Evolutionary conservation across 2,113 vertebrate species (phyloP).

Genomic region (Corythaixoides concolor): DNA sequence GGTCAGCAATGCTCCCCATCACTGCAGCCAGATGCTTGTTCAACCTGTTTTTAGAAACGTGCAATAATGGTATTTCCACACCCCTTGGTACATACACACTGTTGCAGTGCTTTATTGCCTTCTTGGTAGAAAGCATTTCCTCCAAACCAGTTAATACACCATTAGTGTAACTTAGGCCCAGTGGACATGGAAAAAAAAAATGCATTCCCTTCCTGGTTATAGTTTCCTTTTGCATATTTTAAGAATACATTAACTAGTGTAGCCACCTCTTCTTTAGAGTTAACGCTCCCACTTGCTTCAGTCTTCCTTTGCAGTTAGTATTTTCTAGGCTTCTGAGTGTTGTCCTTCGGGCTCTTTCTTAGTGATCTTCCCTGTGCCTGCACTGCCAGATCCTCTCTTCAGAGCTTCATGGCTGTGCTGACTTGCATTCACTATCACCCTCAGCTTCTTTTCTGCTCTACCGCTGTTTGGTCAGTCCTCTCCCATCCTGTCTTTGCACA

Average conservation of each 20-base stretch:
- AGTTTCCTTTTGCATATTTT: background rate
- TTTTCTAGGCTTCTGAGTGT: background rate
- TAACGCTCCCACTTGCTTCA: background rate
- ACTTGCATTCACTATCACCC: accelerated
- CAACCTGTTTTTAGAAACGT: background rate
- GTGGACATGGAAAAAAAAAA: background rate
- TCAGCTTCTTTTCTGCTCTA: background rate
- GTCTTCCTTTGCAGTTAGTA: background rate
- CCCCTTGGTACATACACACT: background rate
- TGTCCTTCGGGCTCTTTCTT: background rate
- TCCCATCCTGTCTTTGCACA: background rate
- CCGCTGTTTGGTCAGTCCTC: background rate
- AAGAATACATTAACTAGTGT: background rate
- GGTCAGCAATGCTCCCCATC: background rate
- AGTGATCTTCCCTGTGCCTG: background rate
- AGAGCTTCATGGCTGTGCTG: background rate
- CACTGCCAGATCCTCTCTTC: background rate
- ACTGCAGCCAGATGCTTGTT: background rate
- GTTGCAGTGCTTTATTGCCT: background rate
- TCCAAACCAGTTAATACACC: background rate
- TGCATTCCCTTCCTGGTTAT: background rate
- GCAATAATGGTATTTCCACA: background rate
- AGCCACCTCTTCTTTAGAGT: background rate
- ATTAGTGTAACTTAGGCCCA: background rate
- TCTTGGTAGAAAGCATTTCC: background rate